Conservation (phyloP, 1,140 invertebrate genomes). For the Neodiprion fabricii region DNA sequence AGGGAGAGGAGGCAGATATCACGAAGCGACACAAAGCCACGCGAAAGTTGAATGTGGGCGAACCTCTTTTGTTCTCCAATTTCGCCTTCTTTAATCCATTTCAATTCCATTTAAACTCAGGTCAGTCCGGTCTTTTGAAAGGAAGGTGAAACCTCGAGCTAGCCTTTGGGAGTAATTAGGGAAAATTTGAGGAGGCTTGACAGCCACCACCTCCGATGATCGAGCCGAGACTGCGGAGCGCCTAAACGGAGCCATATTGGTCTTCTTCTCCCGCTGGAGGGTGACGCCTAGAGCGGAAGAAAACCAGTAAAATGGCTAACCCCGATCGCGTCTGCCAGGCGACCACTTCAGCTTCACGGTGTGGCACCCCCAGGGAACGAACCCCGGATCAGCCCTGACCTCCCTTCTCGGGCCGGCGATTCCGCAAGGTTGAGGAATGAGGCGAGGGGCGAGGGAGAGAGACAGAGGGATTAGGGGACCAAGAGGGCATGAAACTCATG, state of each 20-base stretch:
- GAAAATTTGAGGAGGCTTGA: background rate
- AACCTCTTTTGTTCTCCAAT: background rate
- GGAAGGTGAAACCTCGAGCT: background rate
- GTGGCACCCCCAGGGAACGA: slow-evolving; percentile 1
- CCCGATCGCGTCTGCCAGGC: background rate
- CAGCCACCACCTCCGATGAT: background rate
- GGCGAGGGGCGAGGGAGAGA: background rate
- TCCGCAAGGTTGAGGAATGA: background rate
- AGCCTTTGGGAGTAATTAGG: background rate
- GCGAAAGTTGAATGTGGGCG: background rate
- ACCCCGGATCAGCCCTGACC: slow-evolving; percentile 1
- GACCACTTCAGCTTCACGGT: slow-evolving; percentile 4
- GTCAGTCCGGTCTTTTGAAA: background rate
- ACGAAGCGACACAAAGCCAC: background rate
- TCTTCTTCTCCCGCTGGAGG: no score
- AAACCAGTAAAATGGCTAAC: background rate
- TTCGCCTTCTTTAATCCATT: background rate
- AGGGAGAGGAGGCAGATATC: background rate
- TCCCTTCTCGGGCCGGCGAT: background rate
- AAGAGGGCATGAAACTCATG: slow-evolving; percentile 1
- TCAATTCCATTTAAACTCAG: background rate
- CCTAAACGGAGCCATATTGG: no score
- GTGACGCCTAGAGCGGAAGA: no score
- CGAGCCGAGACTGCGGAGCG: no score
- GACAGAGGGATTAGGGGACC: background rate